Evolutionary conservation across 2,797 vertebrate genomes (phyloP), one percentile per base, ranked within the genome.

Genomic region (Enteromius unitaeniatus): DNA sequence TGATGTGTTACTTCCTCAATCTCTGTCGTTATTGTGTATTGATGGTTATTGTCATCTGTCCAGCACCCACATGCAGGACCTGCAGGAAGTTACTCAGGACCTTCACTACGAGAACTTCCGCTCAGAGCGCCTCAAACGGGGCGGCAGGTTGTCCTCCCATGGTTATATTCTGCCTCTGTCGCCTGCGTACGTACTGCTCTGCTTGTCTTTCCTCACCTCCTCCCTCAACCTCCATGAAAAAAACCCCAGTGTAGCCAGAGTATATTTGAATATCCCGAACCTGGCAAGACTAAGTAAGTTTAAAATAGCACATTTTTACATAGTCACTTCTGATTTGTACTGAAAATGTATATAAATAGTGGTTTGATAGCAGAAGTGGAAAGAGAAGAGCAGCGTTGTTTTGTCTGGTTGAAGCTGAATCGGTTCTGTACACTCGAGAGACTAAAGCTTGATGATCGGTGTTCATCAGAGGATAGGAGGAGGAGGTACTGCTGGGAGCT

Each of bases 21-120:
- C n/a, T 21, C 23, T 78, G 75, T 53, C 6, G 2, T 74, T 75
- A n/a, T 75, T 55, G 19, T 84, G 3, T 79, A 8, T 21, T 79
- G 26, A 49, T 40, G n/a, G 17, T 42, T 64, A 51, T 81, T 87
- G 14, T 2, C 26, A 62, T 81, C 77, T 69, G 23, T 89, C 6
- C 90, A 99, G 98, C 88, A 99, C 98, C 40, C 98, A 99, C 85
- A 99, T 99, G 98, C 97, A 99, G 88, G 98, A 99, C 81, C 97
- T 99, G 14, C 98, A 99, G 93, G 98, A 99, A 90, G 98, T 99
- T 87, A 99, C 98, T 86, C 98, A 99, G 94, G 98, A 99, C 90
- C 96, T 99, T 81, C 98, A 99, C 93, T 99, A 99, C 3, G 98
- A 99, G 94, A 99, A 98, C 93, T 99, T 99, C 94, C 97, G 98